Evolutionary conservation across 2,888 invertebrate species (phyloP).

Genomic region (Gymnosoma rotundatum): DNA sequence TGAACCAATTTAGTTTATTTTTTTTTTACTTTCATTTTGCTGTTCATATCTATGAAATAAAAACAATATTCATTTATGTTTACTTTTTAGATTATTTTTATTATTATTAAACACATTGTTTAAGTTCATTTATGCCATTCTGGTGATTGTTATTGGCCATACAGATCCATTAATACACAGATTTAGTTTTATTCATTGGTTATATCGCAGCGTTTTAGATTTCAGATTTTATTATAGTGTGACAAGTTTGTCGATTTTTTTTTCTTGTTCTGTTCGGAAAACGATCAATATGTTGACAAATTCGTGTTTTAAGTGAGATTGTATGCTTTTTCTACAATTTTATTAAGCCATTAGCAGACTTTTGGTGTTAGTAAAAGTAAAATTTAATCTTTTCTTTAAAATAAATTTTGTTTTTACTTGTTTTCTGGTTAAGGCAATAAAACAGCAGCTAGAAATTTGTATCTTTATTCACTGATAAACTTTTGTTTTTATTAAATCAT

Average conservation of each 20-base stretch:
- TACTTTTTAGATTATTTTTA: slow-evolving; percentile 55
- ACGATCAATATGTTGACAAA: slow-evolving; percentile 80
- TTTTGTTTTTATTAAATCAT: no score
- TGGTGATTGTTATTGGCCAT: slow-evolving; percentile 44
- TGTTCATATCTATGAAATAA: slow-evolving; percentile 56
- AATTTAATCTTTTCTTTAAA: background rate
- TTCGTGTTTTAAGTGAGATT: slow-evolving; percentile 62
- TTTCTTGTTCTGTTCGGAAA: slow-evolving; percentile 74
- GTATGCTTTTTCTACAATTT: background rate
- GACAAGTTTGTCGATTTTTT: slow-evolving; percentile 71
- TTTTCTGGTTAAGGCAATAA: background rate
- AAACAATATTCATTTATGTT: slow-evolving; percentile 62
- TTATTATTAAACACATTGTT: slow-evolving; percentile 41
- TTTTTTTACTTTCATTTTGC: slow-evolving; percentile 7
- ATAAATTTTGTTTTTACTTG: background rate
- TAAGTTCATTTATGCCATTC: slow-evolving; percentile 17
- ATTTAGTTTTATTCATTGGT: slow-evolving; percentile 8
- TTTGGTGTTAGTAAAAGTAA: background rate
- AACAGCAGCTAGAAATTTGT: background rate
- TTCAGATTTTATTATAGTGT: slow-evolving; percentile 71
- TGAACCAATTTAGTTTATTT: background rate
- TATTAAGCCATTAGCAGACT: background rate
- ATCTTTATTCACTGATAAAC: no score
- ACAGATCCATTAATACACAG: slow-evolving; percentile 32
- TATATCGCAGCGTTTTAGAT: slow-evolving; percentile 58